Conservation (phyloP, 2,888 invertebrate species). For the Axea sp. region DNA sequence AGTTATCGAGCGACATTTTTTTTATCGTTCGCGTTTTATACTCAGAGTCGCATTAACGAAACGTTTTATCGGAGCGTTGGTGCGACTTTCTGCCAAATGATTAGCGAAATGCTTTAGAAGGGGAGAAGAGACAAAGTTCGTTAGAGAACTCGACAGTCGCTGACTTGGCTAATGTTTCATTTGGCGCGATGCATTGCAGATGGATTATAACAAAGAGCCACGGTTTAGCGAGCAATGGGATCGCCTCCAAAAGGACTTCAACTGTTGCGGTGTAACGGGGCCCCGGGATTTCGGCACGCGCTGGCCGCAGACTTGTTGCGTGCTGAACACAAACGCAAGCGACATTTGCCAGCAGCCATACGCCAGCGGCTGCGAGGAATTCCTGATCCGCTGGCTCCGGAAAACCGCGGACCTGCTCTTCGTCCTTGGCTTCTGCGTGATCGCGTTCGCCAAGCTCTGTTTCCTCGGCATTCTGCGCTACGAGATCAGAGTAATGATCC, state of each 20-base stretch:
- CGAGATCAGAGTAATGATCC: slow-evolving; percentile 94
- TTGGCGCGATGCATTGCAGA: slow-evolving; percentile 71
- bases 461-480: slow-evolving; percentile 92
- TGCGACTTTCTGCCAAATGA: too few species aligned
- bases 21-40: too few species aligned
- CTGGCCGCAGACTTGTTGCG: slow-evolving; percentile 76
- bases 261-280: slow-evolving; percentile 89
- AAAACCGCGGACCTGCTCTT: slow-evolving; percentile 90
- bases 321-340: slow-evolving; percentile 64
- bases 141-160: too few species aligned
- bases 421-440: slow-evolving; percentile 91
- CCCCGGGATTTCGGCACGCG: slow-evolving; percentile 77
- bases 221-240: slow-evolving; percentile 90
- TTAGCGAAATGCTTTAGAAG: too few species aligned
- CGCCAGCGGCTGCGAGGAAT: slow-evolving; percentile 85
- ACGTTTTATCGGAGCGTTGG: too few species aligned
- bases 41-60: too few species aligned
- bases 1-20: too few species aligned
- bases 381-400: slow-evolving; percentile 86
- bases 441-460: slow-evolving; percentile 93
- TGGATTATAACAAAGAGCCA: slow-evolving; percentile 86
- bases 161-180: slow-evolving; percentile 13
- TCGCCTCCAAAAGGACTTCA: slow-evolving; percentile 86
- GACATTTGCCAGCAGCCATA: slow-evolving; percentile 73
- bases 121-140: too few species aligned